phyloP scores from a whole-genome alignment of 2,888 invertebrate genomes.

The Erebia epiphron region DNA sequence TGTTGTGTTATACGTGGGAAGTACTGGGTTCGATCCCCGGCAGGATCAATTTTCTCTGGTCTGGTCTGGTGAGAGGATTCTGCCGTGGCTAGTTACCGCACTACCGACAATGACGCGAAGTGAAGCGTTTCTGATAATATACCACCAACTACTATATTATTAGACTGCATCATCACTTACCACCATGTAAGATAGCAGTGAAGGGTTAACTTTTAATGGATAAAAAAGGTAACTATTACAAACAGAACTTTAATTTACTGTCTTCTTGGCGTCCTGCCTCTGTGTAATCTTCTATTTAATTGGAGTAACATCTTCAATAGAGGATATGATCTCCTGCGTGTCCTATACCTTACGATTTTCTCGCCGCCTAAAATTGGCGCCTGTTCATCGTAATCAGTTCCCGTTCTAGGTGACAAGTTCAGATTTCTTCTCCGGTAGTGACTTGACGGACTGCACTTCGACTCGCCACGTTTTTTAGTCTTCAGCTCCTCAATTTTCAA shows the following conservation, averaged over 20 bases:
- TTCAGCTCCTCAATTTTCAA: constrained; percentile 54
- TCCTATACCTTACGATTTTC: constrained; percentile 45
- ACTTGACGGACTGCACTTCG: constrained; percentile 3
- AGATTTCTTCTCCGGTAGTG: constrained; percentile 32
- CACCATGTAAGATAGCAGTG: too few species aligned
- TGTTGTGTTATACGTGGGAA: too few species aligned
- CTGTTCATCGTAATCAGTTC: constrained; percentile 38
- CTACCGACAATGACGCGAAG: too few species aligned
- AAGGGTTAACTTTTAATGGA: too few species aligned
- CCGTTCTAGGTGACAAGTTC: constrained; percentile 33
- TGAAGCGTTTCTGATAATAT: too few species aligned
- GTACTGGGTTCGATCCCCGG: too few species aligned
- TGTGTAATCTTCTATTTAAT: constrained; percentile 33
- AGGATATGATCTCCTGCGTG: constrained; percentile 36
- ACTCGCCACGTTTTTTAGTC: constrained; percentile 31
- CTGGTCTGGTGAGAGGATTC: too few species aligned
- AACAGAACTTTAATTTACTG: background rate
- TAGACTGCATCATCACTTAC: too few species aligned
- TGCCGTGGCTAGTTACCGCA: too few species aligned
- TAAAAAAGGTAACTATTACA: too few species aligned
- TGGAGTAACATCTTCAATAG: constrained; percentile 35
- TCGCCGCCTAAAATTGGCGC: constrained; percentile 45
- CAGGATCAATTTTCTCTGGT: too few species aligned
- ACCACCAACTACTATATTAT: too few species aligned
- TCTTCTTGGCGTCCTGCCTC: constrained; percentile 15